Base-by-base conservation (phyloP, 2,888 invertebrate genomes). In the Hirtodrosophila confusa region DNA sequence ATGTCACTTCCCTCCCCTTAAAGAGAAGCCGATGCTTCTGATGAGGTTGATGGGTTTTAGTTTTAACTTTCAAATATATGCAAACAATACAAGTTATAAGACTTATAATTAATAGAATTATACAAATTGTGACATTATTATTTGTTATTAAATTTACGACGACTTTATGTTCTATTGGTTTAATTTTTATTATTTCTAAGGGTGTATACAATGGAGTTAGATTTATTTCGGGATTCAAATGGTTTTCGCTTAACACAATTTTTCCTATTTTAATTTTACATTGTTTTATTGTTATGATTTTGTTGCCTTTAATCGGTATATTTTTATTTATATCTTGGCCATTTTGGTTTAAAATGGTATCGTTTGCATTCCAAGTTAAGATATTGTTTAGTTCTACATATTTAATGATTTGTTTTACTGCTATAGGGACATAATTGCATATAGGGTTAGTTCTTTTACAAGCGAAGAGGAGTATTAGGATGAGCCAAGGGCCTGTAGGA, bases 211-310 rank as follows among this genome's bases (percentile, higher is more conserved):
- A n/a, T 49, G 48, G 29, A 11, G 57, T 49, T 17, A 49, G 27
- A n/a, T 49, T 40, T 4, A 57, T 49, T 27, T 57, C 43, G 43
- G 55, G 39, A 4, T 10, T 57, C 7, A 49, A n/a, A 10, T 57
- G 27, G 27, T 57, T 57, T 57, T 57, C 54, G n/a, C 27, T 57
- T 4, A 57, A 17, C 8, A 41, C 17, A 5, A 43, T 57, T 7
- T 57, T 57, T 27, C 17, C 53, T 27, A 53, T 53, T 24, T 53
- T 27, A 7, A 53, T 44, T 53, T 39, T 44, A 44, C 44, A 53
- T 41, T 43, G 17, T 54, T 36, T 48, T 23, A 48, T 48, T 24
- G 48, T 48, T 36, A 48, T 48, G 5, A 45, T 45, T 31, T 45
- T 45, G 11, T 33, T 45, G 11, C 31, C 33, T 33, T 45, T 29